phyloP scores from a whole-genome alignment of 37 sponge, comb jelly and placozoan species.

The Spongilla lacustris region DNA sequence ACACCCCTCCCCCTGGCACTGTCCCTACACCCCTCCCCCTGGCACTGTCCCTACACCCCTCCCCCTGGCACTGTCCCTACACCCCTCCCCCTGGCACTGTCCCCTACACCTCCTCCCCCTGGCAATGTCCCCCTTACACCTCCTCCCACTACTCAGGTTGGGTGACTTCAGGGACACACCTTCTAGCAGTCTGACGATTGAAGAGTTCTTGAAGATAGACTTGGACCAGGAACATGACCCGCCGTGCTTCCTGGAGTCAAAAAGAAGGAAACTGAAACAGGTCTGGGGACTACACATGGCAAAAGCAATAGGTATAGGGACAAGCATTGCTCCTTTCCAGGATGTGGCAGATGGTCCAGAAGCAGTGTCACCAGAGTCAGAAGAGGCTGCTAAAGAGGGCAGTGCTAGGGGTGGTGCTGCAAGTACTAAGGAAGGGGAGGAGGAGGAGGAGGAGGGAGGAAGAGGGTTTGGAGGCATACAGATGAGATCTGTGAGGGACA shows the following conservation, averaged over 20 bases:
- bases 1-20: no score
- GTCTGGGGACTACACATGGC: not conserved
- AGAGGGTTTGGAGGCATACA: constrained; percentile 53
- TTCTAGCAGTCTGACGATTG: constrained; percentile 95
- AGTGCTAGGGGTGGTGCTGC: not conserved
- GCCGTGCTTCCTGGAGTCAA: constrained; percentile 83
- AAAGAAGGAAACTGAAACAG: constrained; percentile 47
- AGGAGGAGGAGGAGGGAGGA: constrained; percentile 30
- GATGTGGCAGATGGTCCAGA: no score
- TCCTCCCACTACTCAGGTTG: constrained; percentile 28
- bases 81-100: no score
- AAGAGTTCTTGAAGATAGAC: constrained; percentile 96
- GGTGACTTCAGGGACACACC: constrained; percentile 94
- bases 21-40: no score
- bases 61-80: no score
- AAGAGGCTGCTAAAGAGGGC: not conserved
- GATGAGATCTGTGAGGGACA: constrained; percentile 70
- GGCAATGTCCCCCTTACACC: no score
- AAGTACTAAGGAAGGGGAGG: constrained; percentile 5
- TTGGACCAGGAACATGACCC: constrained; percentile 98
- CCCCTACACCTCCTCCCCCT: no score
- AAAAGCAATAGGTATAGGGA: not conserved
- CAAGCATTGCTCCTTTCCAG: not conserved
- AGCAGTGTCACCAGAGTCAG: not conserved
- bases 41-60: no score